Base-by-base conservation (phyloP, 2,797 vertebrate genomes). In the Sebastes flavidus region DNA sequence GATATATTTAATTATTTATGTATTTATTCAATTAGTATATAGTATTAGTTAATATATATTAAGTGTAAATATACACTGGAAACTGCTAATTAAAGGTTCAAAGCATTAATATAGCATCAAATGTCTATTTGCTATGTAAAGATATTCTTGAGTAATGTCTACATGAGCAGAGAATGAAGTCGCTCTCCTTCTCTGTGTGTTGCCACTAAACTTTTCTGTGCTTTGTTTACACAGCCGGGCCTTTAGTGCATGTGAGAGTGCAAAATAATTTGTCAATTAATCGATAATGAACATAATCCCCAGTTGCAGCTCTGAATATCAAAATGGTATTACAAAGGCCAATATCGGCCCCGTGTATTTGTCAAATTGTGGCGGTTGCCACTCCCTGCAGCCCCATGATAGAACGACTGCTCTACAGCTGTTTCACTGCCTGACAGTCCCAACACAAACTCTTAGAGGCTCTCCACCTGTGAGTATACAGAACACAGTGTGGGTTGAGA, bases 321-420 rank as follows among this genome's bases (percentile, higher is more conserved):
- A 20, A 11, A 27, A 27, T 8, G 1, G 16, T 49, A 30, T 16
- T 32, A 24, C n/a, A 12, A 56, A 63, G 13, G 12, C 2, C 10
- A 42, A 34, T 0, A 73, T 58, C 16, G 16, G 34, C n/a, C 34
- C 22, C 0, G 2, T 42, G 59, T 3, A 24, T 63, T 24, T 46
- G 30, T 60, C 1, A 8, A 18, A 25, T 30, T 69, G 24, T 29
- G 71, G 9, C 14, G 10, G 25, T 62, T 10, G 60, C 67, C 78
- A 34, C 78, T 82, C 83, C 89, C 62, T 75, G 54, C 6, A 14
- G 72, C 74, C 73, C 55, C 25, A 29, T 59, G 60, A 85, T 32
- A 70, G 42, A 72, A 49, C 4, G 0, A 22, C 60, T 42, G 59
- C 59, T 82, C 25, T 76, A 56, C 86, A 87, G 86, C 77, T 84